Conservation (phyloP, 1,140 invertebrate species). For the Aphaenogaster ashmeadi region DNA sequence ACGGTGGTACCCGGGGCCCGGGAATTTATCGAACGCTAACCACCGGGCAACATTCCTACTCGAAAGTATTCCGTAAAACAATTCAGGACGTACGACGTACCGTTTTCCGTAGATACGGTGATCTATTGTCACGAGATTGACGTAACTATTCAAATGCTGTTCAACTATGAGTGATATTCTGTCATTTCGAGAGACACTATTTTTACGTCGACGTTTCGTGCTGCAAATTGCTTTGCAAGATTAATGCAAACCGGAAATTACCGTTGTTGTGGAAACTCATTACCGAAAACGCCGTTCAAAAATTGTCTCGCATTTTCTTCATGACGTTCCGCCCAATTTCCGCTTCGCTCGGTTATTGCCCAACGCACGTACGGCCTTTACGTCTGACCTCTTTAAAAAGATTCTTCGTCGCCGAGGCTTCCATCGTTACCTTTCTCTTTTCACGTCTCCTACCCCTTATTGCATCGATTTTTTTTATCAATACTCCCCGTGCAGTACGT, state of each 20-base stretch:
- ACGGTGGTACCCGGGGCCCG: slow-evolving; percentile 65
- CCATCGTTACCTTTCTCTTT: slow-evolving; percentile 67
- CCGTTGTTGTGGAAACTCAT: slow-evolving; percentile 36
- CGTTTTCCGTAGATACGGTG: slow-evolving; percentile 28
- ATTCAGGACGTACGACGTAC: slow-evolving; percentile 65
- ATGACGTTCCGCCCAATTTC: slow-evolving; percentile 69
- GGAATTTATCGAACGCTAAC: slow-evolving; percentile 83
- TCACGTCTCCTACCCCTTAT: not conserved
- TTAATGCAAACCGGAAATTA: slow-evolving; percentile 52
- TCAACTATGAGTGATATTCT: not conserved
- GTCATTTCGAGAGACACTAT: not conserved
- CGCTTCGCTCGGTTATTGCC: slow-evolving; percentile 68
- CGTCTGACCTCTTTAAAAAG: slow-evolving; percentile 74
- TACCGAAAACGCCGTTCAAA: slow-evolving; percentile 55
- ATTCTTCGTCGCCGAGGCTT: slow-evolving; percentile 64
- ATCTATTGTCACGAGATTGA: slow-evolving; percentile 42
- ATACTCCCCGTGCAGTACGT: slow-evolving; percentile 46
- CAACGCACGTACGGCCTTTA: slow-evolving; percentile 75
- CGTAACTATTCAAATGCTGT: not conserved
- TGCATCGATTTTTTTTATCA: slow-evolving; percentile 50
- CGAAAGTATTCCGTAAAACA: slow-evolving; percentile 79
- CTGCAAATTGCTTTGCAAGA: slow-evolving; percentile 36
- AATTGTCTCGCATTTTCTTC: slow-evolving; percentile 70
- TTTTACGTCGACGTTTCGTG: not conserved
- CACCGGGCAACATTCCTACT: slow-evolving; percentile 76